Percentiles rank a stretch among this genome's conserved stretches.
phyloP scores from a whole-genome alignment of 2,797 vertebrate genomes.

The Clarias laeviceps region DNA sequence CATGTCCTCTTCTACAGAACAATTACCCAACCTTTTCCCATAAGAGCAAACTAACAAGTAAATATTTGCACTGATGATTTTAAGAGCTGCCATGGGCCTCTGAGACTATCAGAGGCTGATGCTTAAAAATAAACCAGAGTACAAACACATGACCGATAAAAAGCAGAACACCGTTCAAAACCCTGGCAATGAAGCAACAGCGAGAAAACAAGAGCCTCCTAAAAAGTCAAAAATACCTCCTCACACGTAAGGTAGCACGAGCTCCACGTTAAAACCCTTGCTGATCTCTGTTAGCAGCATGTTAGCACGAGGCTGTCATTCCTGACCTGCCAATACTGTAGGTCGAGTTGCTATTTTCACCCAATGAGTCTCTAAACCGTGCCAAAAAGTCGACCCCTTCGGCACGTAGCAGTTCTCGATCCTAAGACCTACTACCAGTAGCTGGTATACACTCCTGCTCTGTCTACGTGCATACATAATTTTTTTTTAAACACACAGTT shows the following conservation, averaged over 20 bases:
- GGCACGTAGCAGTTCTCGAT: conserved; percentile 4
- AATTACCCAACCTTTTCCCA: conserved; percentile 47
- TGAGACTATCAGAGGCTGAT: conserved; percentile 26
- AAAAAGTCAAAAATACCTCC: background rate
- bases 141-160: background rate
- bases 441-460: background rate
- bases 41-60: conserved; percentile 44
- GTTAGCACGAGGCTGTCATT: background rate
- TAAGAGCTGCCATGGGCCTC: conserved; percentile 40
- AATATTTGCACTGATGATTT: conserved; percentile 54
- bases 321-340: background rate
- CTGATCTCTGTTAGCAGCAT: background rate
- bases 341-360: conserved; percentile 45
- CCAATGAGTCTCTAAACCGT: background rate
- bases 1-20: conserved; percentile 31
- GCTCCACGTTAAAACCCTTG: background rate
- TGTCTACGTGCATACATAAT: background rate
- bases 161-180: background rate
- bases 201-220: too few relatives aligned
- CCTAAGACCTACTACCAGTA: background rate
- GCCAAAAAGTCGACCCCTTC: conserved; percentile 14
- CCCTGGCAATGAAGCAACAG: background rate
- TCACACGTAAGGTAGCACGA: too few relatives aligned
- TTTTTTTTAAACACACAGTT: background rate
- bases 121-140: conserved; percentile 36